Base-by-base conservation (phyloP, 2,797 vertebrate species). In the Manis pentadactyla region DNA sequence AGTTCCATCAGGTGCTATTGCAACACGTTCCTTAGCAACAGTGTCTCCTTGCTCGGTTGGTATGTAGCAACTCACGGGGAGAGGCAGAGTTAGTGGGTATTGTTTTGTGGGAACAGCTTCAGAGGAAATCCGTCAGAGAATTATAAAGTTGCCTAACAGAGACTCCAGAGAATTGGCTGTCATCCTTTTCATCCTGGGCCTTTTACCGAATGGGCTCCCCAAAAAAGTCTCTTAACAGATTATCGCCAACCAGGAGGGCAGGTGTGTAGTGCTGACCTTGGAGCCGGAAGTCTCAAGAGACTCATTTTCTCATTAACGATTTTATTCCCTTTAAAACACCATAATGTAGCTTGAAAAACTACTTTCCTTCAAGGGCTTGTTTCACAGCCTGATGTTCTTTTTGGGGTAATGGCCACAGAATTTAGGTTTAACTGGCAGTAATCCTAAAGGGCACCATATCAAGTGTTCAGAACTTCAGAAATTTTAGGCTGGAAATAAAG, bases 321-420 rank as follows among this genome's bases (percentile, higher is more conserved):
- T 96, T 95, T 95, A 95, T 95, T 97, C 69, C 86, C 86, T 96
- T 93, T 95, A 87, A 97, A 97, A 98, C 93, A 95, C 85, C 74
- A 27, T 94, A 91, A 97, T 93, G 63, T 79, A 94, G 55, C 82
- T 94, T 96, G 95, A 97, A 94, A 96, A 94, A 92, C 94, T 73
- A 55, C 96, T 96, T 90, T 96, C 68, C 64, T 95, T 87, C 81
- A 95, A 95, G 95, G 95, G 61, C 51, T 94, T 86, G 68, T 91
- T 96, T 96, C 88, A 82, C 61, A 89, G 86, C 51, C 93, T 93
- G 88, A 93, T 93, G 63, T 81, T 25, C 77, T 93, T 66, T 89
- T 61, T 17, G 10, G 53, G 85, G 64, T 94, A 87, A 96, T 93
- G 91, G 86, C 29, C 87, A 51, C 37, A 42, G 94, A 93, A 89